phyloP scores from a whole-genome alignment of 2,797 vertebrate species.

The Capromys pilorides region DNA sequence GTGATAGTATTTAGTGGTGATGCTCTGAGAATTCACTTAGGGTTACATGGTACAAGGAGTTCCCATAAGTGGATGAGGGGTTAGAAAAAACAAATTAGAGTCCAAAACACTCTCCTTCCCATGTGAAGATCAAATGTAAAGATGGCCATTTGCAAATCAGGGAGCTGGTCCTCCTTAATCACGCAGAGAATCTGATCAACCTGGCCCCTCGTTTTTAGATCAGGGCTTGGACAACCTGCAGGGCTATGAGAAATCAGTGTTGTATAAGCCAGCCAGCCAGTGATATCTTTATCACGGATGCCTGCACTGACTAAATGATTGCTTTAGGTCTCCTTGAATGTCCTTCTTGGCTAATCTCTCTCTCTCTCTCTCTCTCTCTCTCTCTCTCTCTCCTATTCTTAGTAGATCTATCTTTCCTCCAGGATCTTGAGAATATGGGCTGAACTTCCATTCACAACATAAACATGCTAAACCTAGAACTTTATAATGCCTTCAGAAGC shows the following conservation, averaged over 20 bases:
- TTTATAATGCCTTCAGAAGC: not conserved
- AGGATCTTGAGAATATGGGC: not conserved
- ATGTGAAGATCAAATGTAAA: not conserved
- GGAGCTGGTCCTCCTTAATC: too few relatives aligned
- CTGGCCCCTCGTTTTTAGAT: not conserved
- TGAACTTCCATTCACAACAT: not conserved
- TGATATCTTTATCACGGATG: not conserved
- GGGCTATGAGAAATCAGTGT: not conserved
- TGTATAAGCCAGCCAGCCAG: not conserved
- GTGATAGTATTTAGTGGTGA: not conserved
- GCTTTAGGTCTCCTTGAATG: not conserved
- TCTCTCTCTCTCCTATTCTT: not conserved
- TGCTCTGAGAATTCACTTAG: not conserved
- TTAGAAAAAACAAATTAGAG: not conserved
- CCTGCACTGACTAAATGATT: not conserved
- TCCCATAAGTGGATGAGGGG: not conserved
- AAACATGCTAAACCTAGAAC: not conserved
- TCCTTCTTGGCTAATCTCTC: not conserved
- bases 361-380: not conserved
- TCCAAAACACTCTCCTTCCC: accelerated
- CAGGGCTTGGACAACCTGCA: not conserved
- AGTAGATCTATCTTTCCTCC: not conserved
- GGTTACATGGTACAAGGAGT: not conserved
- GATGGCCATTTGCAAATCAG: not conserved
- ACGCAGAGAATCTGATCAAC: not conserved